Evolutionary conservation across 2,888 invertebrate species (phyloP).

Genomic region (Trichacis sp.): DNA sequence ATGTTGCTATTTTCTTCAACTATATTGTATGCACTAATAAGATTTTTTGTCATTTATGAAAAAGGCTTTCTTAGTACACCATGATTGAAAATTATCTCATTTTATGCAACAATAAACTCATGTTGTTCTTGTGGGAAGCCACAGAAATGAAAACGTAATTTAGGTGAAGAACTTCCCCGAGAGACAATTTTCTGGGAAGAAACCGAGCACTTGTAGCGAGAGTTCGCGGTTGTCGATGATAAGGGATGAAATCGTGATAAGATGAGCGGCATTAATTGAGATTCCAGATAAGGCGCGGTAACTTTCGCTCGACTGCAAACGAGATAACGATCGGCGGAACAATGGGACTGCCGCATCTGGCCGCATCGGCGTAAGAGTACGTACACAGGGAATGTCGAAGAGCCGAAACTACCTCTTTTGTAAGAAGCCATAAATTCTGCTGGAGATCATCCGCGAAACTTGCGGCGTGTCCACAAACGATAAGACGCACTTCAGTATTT

Average conservation of each 20-base stretch:
- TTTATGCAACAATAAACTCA: too few relatives aligned
- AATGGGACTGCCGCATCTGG: conserved; percentile 51
- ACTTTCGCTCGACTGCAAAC: conserved; percentile 51
- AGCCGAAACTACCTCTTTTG: conserved; percentile 13
- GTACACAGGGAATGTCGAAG: conserved; percentile 27
- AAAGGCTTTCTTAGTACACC: too few relatives aligned
- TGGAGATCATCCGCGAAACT: conserved; percentile 15
- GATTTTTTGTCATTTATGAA: too few relatives aligned
- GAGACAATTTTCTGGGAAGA: too few relatives aligned
- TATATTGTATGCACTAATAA: too few relatives aligned
- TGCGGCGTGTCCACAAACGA: conserved; percentile 7
- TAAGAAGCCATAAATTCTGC: conserved; percentile 28
- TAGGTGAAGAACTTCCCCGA: too few relatives aligned
- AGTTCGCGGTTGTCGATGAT: conserved; percentile 55
- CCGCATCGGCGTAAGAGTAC: conserved; percentile 38
- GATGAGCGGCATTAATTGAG: conserved; percentile 61
- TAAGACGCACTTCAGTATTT: background rate
- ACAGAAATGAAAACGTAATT: too few relatives aligned
- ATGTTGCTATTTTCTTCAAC: too few relatives aligned
- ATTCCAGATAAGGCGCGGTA: conserved; percentile 59
- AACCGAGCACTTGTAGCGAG: conserved; percentile 33
- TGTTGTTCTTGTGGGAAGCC: too few relatives aligned
- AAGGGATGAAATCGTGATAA: conserved; percentile 60
- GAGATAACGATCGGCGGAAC: conserved; percentile 58
- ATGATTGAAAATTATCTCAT: too few relatives aligned